These are phyloP conservation scores for Synergus japonicus DNA, from an alignment of 2,888 invertebrate genomes.

Conservation along the genomic window DNA sequence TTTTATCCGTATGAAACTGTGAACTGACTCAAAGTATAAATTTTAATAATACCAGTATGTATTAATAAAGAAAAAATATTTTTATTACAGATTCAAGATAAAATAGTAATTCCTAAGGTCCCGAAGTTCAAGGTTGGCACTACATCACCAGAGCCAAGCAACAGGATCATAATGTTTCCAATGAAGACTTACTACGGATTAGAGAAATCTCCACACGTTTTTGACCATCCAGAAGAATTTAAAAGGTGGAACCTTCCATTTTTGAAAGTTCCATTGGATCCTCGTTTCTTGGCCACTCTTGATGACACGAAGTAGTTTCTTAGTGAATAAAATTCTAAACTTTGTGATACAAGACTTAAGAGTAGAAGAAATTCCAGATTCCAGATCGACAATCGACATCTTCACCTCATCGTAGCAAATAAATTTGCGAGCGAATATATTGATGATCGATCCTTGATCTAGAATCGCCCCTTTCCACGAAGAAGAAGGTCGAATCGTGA, in stretches of 20 bases:
- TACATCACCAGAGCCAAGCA: background rate
- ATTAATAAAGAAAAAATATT: background rate
- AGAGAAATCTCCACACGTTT: background rate
- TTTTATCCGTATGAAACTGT: no score
- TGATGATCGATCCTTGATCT: background rate
- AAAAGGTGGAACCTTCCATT: background rate
- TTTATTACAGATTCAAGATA: slow-evolving; percentile 17
- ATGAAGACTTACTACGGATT: background rate
- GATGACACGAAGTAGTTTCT: background rate
- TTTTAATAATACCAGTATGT: background rate
- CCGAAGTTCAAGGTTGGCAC: background rate
- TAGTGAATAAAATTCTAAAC: background rate
- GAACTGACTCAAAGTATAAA: background rate
- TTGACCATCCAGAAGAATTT: background rate
- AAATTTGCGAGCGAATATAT: background rate
- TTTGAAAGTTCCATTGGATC: background rate
- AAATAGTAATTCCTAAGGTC: background rate
- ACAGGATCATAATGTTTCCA: background rate
- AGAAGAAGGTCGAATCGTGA: background rate
- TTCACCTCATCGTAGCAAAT: background rate
- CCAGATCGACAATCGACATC: slow-evolving; percentile 1
- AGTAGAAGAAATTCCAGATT: background rate
- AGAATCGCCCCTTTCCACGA: background rate
- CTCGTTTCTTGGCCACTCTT: background rate
- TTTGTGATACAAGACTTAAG: slow-evolving; percentile 16